phyloP scores from a whole-genome alignment of 2,113 vertebrate genomes.

The Formicarius rufipectus region DNA sequence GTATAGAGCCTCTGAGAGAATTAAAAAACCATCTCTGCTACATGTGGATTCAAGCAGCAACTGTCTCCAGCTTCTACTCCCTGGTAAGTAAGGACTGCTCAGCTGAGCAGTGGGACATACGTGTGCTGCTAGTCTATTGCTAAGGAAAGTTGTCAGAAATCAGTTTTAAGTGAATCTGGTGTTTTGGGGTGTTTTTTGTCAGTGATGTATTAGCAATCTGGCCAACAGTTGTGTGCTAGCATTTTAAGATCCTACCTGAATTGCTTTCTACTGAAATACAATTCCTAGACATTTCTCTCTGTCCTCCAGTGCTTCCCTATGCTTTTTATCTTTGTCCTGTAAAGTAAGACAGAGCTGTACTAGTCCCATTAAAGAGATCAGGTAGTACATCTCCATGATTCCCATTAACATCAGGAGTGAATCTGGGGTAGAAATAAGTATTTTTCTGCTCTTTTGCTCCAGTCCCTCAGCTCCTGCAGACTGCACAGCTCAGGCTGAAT shows the following conservation, averaged over 20 bases:
- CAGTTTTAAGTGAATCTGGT: neutral
- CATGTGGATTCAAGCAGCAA: neutral
- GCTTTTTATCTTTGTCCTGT: neutral
- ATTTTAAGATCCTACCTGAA: neutral
- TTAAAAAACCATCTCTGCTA: neutral
- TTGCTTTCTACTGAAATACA: neutral
- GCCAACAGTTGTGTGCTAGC: neutral
- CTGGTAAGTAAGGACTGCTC: neutral
- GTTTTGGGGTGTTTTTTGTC: neutral
- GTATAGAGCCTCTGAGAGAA: neutral
- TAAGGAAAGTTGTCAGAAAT: neutral
- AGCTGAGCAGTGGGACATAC: neutral
- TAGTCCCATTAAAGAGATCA: neutral
- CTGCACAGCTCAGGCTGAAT: neutral
- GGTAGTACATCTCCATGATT: neutral
- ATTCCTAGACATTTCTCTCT: neutral
- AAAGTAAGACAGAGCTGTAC: neutral
- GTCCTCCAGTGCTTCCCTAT: neutral
- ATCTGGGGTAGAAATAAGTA: neutral
- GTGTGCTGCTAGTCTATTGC: rapidly evolving
- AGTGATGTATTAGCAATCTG: neutral
- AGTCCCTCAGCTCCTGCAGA: neutral
- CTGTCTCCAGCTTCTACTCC: neutral
- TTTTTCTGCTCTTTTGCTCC: neutral
- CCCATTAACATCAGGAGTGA: neutral